These are phyloP conservation scores for Nibea coibor DNA, from an alignment of 2,113 vertebrate species.

Conservation along the genomic window DNA sequence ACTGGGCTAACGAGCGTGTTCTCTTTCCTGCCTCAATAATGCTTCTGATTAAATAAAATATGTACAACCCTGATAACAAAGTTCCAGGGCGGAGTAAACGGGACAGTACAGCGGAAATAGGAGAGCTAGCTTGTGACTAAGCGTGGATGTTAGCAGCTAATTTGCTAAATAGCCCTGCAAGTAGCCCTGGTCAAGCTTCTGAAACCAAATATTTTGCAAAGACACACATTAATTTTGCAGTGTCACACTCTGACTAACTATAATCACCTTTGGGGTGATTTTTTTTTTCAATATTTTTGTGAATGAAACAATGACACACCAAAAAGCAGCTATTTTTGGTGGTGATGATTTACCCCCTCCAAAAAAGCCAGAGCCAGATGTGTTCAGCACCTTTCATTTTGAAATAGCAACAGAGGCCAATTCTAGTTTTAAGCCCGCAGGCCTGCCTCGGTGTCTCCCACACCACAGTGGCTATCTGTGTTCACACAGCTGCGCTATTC, in stretches of 20 bases:
- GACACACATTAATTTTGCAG: neutral
- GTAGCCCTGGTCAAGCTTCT: neutral
- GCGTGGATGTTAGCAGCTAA: neutral
- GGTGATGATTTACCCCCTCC: neutral
- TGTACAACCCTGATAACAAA: neutral
- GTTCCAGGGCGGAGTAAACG: too few relatives aligned
- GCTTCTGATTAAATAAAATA: neutral
- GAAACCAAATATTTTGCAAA: neutral
- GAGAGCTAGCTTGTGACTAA: neutral
- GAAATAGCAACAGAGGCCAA: slow-evolving; percentile 34
- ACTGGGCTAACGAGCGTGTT: neutral
- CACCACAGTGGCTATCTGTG: slow-evolving; percentile 54
- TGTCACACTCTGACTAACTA: neutral
- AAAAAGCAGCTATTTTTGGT: slow-evolving; percentile 28
- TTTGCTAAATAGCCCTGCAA: neutral
- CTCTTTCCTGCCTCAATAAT: neutral
- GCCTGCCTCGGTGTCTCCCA: slow-evolving; percentile 6
- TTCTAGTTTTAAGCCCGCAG: slow-evolving; percentile 54
- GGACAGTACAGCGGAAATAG: too few relatives aligned
- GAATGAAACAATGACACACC: neutral
- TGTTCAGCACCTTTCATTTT: slow-evolving; percentile 47
- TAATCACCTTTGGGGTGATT: neutral
- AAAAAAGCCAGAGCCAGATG: too few relatives aligned
- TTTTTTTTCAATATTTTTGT: neutral
- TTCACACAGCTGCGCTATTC: slow-evolving; percentile 54